Evolutionary conservation across 2,113 vertebrate genomes (phyloP), one percentile per base, ranked within the genome.

Genomic region (Gymnarchus niloticus): DNA sequence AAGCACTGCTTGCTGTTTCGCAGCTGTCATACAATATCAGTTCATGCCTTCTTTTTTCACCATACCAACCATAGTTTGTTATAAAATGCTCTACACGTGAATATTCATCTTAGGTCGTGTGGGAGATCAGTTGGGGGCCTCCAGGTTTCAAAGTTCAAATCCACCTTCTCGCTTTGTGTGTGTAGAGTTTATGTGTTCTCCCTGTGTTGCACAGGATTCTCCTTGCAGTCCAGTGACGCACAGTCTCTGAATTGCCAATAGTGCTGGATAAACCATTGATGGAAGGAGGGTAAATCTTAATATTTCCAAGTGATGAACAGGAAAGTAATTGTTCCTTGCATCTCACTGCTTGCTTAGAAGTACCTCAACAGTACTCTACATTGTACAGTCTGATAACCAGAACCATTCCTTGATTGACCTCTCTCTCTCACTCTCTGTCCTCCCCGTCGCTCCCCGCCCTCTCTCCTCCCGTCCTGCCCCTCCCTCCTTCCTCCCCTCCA

Each of bases 291-390:
- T 21, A 21, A 0, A 21, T 9, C 37, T 46, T 19, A 23, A 21
- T 78, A 19, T 78, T 78, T 48, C 76, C 44, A 48, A 23, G 41
- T 78, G 76, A 78, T 78, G 44, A 78, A n/a, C 76, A 48, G 76
- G 14, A 23, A 48, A 78, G 41, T 78, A 37, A 48, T 46, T 33
- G 76, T 78, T 48, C 44, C 41, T 46, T 17, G 41, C 69, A 19
- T 37, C 19, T 19, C 41, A 17, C 41, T 48, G 46, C 41, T 7
- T n/a, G 37, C 76, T 48, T 69, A 37, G 33, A 73, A 33, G 33
- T 17, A 17, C 65, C 33, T 19, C 41, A 33, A 73, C 65, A 73
- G 33, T 17, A 0, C 33, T 73, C 28, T 41, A 73, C 65, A 73
- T 73, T 73, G 19, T 41, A 73, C 14, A 41, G 7, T 73, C 33